Conservation (phyloP, 2,888 invertebrate genomes). For the Eulithis prunata region DNA sequence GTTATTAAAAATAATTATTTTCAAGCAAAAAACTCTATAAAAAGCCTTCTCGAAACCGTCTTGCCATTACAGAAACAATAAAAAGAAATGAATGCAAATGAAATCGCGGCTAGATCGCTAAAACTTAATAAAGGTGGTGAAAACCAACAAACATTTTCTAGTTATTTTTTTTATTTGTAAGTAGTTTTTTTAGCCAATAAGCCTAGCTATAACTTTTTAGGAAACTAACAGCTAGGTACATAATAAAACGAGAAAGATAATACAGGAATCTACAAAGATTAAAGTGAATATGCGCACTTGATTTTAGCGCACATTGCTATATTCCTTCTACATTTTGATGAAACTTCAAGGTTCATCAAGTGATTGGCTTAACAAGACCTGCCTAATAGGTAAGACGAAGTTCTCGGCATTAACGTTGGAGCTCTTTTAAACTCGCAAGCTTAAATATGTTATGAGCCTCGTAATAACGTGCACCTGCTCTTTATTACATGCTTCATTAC, state of each 20-base stretch:
- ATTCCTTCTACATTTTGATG: too few relatives aligned
- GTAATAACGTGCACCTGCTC: constrained; percentile 32
- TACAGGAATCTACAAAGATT: too few relatives aligned
- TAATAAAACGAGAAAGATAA: too few relatives aligned
- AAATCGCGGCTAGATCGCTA: constrained; percentile 24
- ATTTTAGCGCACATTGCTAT: too few relatives aligned
- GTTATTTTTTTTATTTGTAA: not conserved
- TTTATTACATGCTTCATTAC: constrained; percentile 33
- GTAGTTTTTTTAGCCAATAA: too few relatives aligned
- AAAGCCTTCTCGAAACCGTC: constrained; percentile 10
- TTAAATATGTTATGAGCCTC: constrained; percentile 28
- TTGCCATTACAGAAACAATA: constrained; percentile 35
- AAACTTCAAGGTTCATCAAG: too few relatives aligned
- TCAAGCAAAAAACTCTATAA: not conserved
- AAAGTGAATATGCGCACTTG: too few relatives aligned
- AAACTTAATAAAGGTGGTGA: constrained; percentile 21
- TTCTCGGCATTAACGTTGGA: constrained; percentile 13
- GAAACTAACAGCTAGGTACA: too few relatives aligned
- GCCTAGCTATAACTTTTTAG: too few relatives aligned
- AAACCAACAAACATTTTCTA: constrained; percentile 11
- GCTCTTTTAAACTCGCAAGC: constrained; percentile 28
- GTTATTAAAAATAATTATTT: not conserved
- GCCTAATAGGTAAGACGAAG: constrained; percentile 3
- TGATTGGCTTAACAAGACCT: not conserved
- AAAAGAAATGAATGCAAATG: constrained; percentile 38